phyloP scores from a whole-genome alignment of 1,140 invertebrate genomes.

The Ceratitis capitata region DNA sequence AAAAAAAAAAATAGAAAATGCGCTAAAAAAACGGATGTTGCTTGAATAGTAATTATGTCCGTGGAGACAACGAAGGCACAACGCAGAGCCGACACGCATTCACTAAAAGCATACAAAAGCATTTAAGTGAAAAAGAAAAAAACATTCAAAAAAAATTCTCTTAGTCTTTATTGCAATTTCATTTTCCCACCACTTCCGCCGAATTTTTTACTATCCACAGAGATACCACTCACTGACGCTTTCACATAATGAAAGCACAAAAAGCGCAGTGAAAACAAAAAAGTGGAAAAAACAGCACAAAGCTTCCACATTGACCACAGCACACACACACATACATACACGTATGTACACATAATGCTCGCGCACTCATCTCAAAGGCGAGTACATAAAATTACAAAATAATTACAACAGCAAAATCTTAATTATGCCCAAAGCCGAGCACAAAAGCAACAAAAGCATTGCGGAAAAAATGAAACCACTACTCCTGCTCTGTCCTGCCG shows the following conservation, averaged over 20 bases:
- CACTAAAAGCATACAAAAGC: background rate
- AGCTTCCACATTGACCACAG: too few relatives aligned
- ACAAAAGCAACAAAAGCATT: background rate
- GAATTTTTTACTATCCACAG: too few relatives aligned
- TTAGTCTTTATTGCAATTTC: background rate
- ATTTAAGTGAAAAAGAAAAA: too few relatives aligned
- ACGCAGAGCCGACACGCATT: background rate
- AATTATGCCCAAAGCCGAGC: background rate
- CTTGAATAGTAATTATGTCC: background rate
- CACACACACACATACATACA: too few relatives aligned
- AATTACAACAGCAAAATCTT: background rate
- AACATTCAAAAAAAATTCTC: too few relatives aligned
- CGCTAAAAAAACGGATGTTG: background rate
- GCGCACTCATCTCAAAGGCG: background rate
- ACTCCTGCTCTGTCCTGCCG: background rate
- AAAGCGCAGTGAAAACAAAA: too few relatives aligned
- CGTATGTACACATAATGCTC: background rate
- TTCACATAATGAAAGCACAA: too few relatives aligned
- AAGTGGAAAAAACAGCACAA: too few relatives aligned
- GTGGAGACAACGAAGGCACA: background rate
- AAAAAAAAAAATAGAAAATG: background rate
- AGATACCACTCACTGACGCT: background rate
- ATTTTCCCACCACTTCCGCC: background rate
- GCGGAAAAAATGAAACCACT: background rate
- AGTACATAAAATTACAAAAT: constrained; percentile 6